Evolutionary conservation across 2,888 invertebrate genomes (phyloP), one percentile per base, ranked within the genome.

Genomic region (Cerastis leucographa): DNA sequence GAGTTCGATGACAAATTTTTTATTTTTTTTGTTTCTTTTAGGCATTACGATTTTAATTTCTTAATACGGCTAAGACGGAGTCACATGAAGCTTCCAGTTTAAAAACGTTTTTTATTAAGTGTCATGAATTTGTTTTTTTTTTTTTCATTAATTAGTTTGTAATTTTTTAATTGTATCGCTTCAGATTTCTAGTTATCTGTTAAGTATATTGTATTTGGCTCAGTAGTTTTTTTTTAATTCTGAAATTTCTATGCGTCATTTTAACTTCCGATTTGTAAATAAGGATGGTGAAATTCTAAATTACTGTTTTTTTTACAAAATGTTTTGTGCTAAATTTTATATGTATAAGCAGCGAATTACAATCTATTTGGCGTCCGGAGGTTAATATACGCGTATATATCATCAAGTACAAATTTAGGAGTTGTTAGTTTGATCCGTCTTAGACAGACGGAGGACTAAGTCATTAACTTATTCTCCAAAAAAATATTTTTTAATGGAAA

Each of bases 321-420:
- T 78, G 73, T 79, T 81, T 77, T 86, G 86, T 88, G 83, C 83
- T 80, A 88, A 90, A 90, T 85, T 84, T 89, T 88, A 88, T 89
- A n/a, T n/a, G n/a, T n/a, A 86, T 91, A 90, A 91, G 90, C 90
- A 91, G 93, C 93, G 91, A 92, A 92, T 92, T 88, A 91, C 92
- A 93, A 92, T 92, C 89, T 91, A 90, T 92, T 93, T 93, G 93
- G 92, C 94, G 95, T 94, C 94, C 94, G 93, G 90, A 91, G 92
- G 93, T 89, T 90, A 91, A 90, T 90, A 91, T 89, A 92, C 91
- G 93, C 92, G 91, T 92, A 91, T 93, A 92, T 88, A 91, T 92
- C 91, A 92, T 92, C 93, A 94, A 96, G 95, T 96, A 95, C 96
- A 96, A 96, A 96, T 93, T 90, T 95, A 95, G 93, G 91, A 91